Conservation (phyloP, 1,140 invertebrate genomes). For the Capitella teleta region DNA sequence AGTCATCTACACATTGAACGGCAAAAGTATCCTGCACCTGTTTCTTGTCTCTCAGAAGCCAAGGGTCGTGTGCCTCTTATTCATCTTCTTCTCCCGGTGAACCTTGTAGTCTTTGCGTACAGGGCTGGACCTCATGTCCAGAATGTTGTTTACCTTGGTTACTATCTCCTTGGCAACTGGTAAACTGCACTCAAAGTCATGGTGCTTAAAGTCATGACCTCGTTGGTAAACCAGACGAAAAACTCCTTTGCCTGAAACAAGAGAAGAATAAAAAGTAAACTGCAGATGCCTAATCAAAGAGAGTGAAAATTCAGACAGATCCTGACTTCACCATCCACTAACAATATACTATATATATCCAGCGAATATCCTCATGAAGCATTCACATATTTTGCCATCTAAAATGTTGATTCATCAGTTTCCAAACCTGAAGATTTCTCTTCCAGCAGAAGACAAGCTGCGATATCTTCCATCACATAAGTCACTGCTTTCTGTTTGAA, state of each 20-base stretch:
- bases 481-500: constrained; percentile 55
- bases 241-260: constrained; percentile 28
- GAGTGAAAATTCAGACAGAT: too few species aligned
- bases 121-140: constrained; percentile 65
- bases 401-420: neutral
- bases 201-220: constrained; percentile 61
- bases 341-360: too few species aligned
- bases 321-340: too few species aligned
- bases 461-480: constrained; percentile 72
- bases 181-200: constrained; percentile 73
- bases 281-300: too few species aligned
- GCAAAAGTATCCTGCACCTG: too few species aligned
- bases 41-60: too few species aligned
- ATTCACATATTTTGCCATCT: neutral
- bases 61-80: neutral
- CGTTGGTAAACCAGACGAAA: constrained; percentile 39
- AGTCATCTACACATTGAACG: too few species aligned
- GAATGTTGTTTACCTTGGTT: constrained; percentile 73
- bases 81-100: constrained; percentile 1
- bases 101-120: constrained; percentile 62
- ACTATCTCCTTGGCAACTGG: constrained; percentile 67
- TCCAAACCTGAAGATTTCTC: constrained; percentile 26
- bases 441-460: constrained; percentile 70
- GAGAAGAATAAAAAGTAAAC: neutral
- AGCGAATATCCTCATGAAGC: too few species aligned